Base-by-base conservation (phyloP, 2,888 invertebrate species). In the Sacculina carcini region DNA sequence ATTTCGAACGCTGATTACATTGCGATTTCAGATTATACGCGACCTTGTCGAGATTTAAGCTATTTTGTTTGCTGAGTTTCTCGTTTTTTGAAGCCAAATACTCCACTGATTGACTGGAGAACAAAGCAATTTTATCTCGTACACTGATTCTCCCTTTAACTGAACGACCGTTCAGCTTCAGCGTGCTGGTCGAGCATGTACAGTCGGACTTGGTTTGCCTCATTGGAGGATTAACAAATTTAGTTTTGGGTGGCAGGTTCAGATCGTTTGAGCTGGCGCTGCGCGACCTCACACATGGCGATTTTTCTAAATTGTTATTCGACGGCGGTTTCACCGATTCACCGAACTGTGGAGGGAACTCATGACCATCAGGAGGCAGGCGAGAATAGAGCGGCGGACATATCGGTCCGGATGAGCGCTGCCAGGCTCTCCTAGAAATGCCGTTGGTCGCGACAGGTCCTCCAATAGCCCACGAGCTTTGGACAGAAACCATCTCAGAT, bases 71-170 rank as follows among this genome's bases (percentile, higher is more conserved):
- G 34, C 19, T n/a, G n/a, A 44, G 19, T 36, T 54, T 52, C 28
- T 51, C 31, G 16, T 51, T 48, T 16, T 50, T 38, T 14, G 52
- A 39, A 14, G 52, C 40, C 10, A 52, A 49, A 42, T 54, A 52
- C 39, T 54, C 44, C 14, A 48, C 51, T 19, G 52, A 51, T 29
- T 57, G 53, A n/a, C 53, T 73, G 42, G 82, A 81, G 66, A 84
- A 84, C 78, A 83, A 80, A 53, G 83, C 83, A 60, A 84, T 84
- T 68, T 83, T 83, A 62, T 83, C 83, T 61, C 78, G 75, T 51
- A 84, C 82, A 60, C 81, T 82, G 16, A 19, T 14, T 23, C 4
- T 38, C 26, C 36, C 38, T 51, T 12, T 51, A 47, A 64, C 57
- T 5, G 65, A 66, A 26, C 66, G 67, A 51, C 49, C 51, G 51